phyloP scores from a whole-genome alignment of 2,113 vertebrate species.

The Ochotona curzoniae region DNA sequence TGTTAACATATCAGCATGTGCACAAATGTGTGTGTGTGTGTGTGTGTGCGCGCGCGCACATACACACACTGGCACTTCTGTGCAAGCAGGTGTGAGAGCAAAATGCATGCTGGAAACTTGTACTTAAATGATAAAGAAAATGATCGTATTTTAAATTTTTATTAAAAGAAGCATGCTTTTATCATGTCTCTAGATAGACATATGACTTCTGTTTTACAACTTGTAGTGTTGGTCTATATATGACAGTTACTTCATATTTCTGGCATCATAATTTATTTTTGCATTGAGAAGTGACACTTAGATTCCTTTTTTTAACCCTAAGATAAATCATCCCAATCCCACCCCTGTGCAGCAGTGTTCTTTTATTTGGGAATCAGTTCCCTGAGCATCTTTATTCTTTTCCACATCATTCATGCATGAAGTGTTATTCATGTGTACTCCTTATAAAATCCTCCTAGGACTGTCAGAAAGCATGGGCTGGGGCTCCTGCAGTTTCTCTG shows the following conservation, averaged over 20 bases:
- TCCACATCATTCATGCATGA: background rate
- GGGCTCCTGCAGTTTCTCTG: background rate
- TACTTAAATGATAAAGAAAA: conserved; percentile 36
- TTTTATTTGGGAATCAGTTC: background rate
- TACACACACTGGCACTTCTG: background rate
- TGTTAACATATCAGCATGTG: background rate
- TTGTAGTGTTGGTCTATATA: conserved; percentile 15
- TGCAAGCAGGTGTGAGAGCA: background rate
- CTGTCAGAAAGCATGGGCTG: background rate
- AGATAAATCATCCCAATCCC: background rate
- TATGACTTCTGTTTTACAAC: conserved; percentile 35
- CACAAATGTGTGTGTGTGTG: too few species aligned
- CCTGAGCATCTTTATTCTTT: background rate
- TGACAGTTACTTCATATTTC: conserved; percentile 54
- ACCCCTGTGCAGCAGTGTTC: background rate
- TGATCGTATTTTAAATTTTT: conserved; percentile 44
- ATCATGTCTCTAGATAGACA: background rate
- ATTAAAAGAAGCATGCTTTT: conserved; percentile 56
- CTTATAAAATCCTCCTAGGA: background rate
- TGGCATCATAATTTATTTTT: conserved; percentile 53
- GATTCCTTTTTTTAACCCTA: conserved; percentile 19
- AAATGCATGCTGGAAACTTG: background rate
- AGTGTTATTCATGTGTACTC: background rate
- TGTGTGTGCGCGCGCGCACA: background rate
- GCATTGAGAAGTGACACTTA: background rate